phyloP scores from a whole-genome alignment of 35 echinoderm and acorn worm species.

The Apostichopus parvimensis region DNA sequence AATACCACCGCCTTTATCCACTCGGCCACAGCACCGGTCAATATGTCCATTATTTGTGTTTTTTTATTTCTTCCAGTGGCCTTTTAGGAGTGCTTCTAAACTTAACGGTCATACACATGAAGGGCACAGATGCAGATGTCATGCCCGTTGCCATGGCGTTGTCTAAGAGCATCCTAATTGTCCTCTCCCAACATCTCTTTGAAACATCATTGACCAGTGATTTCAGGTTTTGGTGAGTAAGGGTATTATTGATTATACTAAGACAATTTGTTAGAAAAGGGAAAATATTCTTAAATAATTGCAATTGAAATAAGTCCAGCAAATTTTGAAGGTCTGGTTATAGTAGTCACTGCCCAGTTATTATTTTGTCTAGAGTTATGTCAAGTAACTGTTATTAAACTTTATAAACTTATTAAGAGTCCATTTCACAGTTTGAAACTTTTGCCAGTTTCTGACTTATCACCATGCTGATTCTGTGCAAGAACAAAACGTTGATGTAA shows the following conservation, averaged over 20 bases:
- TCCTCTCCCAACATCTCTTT: not conserved
- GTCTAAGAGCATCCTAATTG: not conserved
- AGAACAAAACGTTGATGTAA: too few relatives aligned
- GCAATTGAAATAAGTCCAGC: not conserved
- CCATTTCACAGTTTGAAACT: too few relatives aligned
- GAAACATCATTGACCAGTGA: constrained; percentile 22
- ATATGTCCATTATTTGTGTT: not conserved
- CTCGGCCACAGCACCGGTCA: too few relatives aligned
- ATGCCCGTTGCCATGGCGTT: not conserved
- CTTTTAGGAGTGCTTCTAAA: constrained; percentile 34
- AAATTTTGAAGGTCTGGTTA: too few relatives aligned
- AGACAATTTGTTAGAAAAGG: not conserved
- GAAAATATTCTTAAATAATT: not conserved
- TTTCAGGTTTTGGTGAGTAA: constrained; percentile 22
- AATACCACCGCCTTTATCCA: too few relatives aligned
- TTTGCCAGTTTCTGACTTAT: too few relatives aligned
- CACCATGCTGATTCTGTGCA: too few relatives aligned
- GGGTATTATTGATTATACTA: not conserved
- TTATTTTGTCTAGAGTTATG: too few relatives aligned
- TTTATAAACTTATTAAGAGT: too few relatives aligned
- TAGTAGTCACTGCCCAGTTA: too few relatives aligned
- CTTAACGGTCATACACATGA: constrained; percentile 13
- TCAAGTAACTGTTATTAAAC: too few relatives aligned
- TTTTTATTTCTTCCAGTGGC: constrained; percentile 15
- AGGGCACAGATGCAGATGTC: constrained; percentile 2